A percentile compares a stretch with the other conserved stretches of the same genome.
Evolutionary conservation across 2,113 vertebrate species (phyloP).

Genomic region (Suricata suricatta): DNA sequence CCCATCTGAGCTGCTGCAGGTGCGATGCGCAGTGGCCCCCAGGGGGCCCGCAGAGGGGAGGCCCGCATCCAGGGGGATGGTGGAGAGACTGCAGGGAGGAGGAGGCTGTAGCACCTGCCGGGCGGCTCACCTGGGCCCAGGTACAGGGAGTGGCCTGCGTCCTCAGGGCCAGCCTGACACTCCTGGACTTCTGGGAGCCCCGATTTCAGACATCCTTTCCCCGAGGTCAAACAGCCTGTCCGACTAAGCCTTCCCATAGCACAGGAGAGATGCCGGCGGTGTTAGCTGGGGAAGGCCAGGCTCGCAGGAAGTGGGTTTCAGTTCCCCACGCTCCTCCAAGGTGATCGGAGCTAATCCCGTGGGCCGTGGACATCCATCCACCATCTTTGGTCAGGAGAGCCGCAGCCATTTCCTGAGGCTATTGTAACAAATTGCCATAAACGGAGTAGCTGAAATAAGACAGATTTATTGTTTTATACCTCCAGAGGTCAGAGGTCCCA

Average conservation of each 20-base stretch:
- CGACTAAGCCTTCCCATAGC: rapidly evolving
- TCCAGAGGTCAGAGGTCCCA: background rate
- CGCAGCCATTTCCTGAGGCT: rapidly evolving
- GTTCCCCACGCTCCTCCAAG: rapidly evolving
- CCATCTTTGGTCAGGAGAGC: background rate
- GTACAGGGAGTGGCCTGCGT: background rate
- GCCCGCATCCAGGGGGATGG: rapidly evolving
- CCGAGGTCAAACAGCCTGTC: background rate
- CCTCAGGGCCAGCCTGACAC: rapidly evolving
- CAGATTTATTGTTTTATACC: rapidly evolving
- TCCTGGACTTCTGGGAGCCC: background rate
- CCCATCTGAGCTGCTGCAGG: rapidly evolving
- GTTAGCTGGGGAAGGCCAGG: rapidly evolving
- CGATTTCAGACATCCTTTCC: rapidly evolving
- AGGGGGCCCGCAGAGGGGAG: background rate
- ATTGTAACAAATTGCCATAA: rapidly evolving
- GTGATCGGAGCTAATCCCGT: rapidly evolving
- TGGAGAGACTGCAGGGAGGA: too few species aligned
- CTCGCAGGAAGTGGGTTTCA: rapidly evolving
- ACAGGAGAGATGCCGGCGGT: rapidly evolving
- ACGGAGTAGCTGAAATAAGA: background rate
- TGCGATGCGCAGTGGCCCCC: rapidly evolving
- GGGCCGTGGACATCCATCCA: rapidly evolving
- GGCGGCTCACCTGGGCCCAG: rapidly evolving
- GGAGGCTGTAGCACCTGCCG: background rate